Percentiles rank a stretch among this genome's conserved stretches.
Conservation (phyloP, 2,113 vertebrate genomes). For the Pomatostomus ruficeps region DNA sequence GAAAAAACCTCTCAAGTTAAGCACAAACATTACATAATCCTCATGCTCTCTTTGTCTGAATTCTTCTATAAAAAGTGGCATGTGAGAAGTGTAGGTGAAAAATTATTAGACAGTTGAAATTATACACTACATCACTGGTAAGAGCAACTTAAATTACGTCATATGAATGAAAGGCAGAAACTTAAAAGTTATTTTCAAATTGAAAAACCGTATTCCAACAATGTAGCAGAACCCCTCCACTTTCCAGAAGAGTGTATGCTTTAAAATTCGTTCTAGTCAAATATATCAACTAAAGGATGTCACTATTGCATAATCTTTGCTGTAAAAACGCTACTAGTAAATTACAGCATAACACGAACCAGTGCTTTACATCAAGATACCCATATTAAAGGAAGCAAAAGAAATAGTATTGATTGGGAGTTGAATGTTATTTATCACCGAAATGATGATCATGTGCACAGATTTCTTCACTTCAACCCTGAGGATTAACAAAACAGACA, state of each 20-base stretch:
- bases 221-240: neutral
- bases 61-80: neutral
- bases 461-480: neutral
- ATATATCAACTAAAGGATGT: neutral
- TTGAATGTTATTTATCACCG: neutral
- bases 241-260: neutral
- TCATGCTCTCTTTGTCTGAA: neutral
- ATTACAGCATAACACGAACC: neutral
- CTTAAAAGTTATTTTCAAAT: neutral
- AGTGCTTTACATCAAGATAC: neutral
- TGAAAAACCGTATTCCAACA: neutral
- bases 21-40: neutral
- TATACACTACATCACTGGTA: neutral
- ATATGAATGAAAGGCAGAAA: neutral
- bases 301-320: neutral
- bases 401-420: neutral
- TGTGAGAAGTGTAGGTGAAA: neutral
- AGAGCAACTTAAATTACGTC: neutral
- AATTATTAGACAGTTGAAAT: neutral
- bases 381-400: neutral
- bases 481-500: neutral
- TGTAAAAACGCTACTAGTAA: neutral
- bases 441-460: neutral
- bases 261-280: neutral
- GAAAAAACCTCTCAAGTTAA: neutral